These are phyloP conservation scores for Cuculus canorus DNA, from an alignment of 2,797 vertebrate species.

Conservation along the genomic window DNA sequence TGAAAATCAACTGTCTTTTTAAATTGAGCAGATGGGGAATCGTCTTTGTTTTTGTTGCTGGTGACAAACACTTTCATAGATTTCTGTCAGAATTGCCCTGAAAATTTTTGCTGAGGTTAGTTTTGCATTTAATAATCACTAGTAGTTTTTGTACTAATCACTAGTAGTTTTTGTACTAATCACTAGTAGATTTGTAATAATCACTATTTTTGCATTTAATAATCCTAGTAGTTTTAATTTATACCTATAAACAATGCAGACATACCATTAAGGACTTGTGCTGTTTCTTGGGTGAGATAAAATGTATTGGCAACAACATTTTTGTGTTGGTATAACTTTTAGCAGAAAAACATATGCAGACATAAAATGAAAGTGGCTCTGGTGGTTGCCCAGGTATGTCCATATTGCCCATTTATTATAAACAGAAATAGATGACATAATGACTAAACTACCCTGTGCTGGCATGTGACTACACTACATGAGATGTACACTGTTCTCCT, in stretches of 20 bases:
- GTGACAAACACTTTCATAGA: not conserved
- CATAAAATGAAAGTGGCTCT: not conserved
- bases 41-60: not conserved
- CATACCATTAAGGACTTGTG: not conserved
- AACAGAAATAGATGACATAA: not conserved
- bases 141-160: too few relatives aligned
- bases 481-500: not conserved
- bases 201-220: too few relatives aligned
- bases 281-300: not conserved
- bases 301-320: not conserved
- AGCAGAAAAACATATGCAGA: not conserved
- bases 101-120: not conserved
- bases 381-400: not conserved
- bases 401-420: not conserved
- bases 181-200: too few relatives aligned
- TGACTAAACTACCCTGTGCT: not conserved
- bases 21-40: not conserved
- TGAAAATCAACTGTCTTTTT: not conserved
- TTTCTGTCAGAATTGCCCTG: not conserved
- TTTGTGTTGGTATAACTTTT: not conserved
- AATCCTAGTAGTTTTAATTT: not conserved
- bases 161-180: too few relatives aligned
- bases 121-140: not conserved
- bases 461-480: not conserved
- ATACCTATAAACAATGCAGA: not conserved